phyloP scores from a whole-genome alignment of 2,888 invertebrate species.

The Sphaerophoria rueppellii region DNA sequence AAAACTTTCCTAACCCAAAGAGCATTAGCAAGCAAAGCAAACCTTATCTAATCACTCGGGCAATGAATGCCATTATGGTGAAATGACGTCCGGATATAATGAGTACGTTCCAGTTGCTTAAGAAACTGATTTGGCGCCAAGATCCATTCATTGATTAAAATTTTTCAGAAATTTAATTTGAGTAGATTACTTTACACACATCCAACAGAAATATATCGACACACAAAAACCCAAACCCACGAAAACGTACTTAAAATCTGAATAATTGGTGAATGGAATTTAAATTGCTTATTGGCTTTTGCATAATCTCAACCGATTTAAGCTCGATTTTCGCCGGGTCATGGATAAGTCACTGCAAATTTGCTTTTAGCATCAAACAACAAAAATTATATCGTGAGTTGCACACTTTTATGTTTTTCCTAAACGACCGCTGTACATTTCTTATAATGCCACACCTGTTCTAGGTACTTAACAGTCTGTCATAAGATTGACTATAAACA shows the following conservation, averaged over 20 bases:
- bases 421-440: constrained; percentile 1
- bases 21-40: not conserved
- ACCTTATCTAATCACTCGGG: not conserved
- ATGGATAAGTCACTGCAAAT: not conserved
- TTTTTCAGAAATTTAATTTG: not conserved
- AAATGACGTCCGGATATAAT: not conserved
- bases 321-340: constrained; percentile 8
- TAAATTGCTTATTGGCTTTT: constrained; percentile 6
- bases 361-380: too few relatives aligned
- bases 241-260: not conserved
- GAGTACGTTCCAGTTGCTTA: not conserved
- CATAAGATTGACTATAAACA: constrained; percentile 23
- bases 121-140: constrained; percentile 9
- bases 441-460: constrained; percentile 28
- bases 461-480: constrained; percentile 14
- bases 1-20: not conserved
- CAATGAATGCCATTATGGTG: not conserved
- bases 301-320: constrained; percentile 12
- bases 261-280: constrained; percentile 17
- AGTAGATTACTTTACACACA: not conserved
- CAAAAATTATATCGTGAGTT: too few relatives aligned
- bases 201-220: not conserved
- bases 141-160: constrained; percentile 1
- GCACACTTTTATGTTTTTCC: constrained; percentile 8
- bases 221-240: not conserved